phyloP scores from a whole-genome alignment of 2,113 vertebrate genomes.

The Gallinago media region DNA sequence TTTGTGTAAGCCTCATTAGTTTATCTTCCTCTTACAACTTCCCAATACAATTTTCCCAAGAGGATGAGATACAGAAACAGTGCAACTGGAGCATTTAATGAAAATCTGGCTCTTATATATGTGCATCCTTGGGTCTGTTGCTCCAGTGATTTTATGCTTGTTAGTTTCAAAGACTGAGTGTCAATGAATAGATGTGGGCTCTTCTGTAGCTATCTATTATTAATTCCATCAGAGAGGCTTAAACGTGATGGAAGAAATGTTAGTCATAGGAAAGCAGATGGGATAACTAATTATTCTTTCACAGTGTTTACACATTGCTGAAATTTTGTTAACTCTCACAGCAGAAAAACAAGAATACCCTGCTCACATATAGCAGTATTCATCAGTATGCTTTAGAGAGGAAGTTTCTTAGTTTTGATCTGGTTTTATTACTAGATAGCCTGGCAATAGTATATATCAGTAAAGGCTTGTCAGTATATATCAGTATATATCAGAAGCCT shows the following conservation, averaged over 20 bases:
- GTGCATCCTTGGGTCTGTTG: background rate
- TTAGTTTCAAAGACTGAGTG: background rate
- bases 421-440: background rate
- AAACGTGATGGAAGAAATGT: conserved; percentile 48
- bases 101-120: background rate
- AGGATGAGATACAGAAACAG: background rate
- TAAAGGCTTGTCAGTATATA: background rate
- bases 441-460: background rate
- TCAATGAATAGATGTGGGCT: conserved; percentile 21
- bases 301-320: conserved; percentile 47
- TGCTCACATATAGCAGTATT: background rate
- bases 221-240: conserved; percentile 30
- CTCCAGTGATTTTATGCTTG: conserved; percentile 16
- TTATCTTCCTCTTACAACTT: background rate
- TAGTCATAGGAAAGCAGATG: conserved; percentile 64
- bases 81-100: background rate
- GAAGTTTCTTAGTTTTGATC: background rate
- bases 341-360: conserved; percentile 31
- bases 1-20: background rate
- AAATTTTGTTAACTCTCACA: conserved; percentile 15
- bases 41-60: background rate
- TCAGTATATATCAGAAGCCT: background rate
- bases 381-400: background rate
- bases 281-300: conserved; percentile 53
- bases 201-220: conserved; percentile 44